phyloP scores from a whole-genome alignment of 2,888 invertebrate genomes.

The Metopia argyrocephala region DNA sequence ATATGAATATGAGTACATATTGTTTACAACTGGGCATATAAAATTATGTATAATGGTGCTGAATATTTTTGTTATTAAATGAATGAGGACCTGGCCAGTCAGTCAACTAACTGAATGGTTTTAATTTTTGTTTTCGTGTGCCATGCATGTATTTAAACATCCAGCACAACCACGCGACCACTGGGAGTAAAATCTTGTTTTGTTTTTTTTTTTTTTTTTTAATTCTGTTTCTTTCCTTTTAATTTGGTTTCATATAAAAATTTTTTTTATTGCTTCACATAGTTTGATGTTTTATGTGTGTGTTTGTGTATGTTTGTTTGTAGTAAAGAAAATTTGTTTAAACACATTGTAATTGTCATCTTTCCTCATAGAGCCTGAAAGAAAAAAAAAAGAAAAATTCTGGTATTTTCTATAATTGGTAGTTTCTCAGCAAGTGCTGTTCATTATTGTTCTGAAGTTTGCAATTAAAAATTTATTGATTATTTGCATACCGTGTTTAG shows the following conservation, averaged over 20 bases:
- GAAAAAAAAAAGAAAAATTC: background rate
- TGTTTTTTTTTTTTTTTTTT: slow-evolving; percentile 29
- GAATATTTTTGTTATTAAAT: slow-evolving; percentile 34
- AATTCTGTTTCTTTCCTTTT: slow-evolving; percentile 14
- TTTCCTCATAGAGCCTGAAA: slow-evolving; percentile 52
- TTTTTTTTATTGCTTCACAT: slow-evolving; percentile 35
- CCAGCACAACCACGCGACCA: slow-evolving; percentile 66
- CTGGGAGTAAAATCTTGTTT: slow-evolving; percentile 69
- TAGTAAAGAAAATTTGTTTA: slow-evolving; percentile 64
- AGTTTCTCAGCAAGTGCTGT: slow-evolving; percentile 38
- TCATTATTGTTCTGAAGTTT: slow-evolving; percentile 47
- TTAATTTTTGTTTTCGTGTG: slow-evolving; percentile 23
- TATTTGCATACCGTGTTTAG: slow-evolving; percentile 62
- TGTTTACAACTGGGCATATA: background rate
- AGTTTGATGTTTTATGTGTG: slow-evolving; percentile 14
- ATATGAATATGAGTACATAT: slow-evolving; percentile 8
- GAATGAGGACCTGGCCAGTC: slow-evolving; percentile 12
- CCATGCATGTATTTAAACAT: slow-evolving; percentile 52
- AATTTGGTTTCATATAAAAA: slow-evolving; percentile 48
- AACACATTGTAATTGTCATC: slow-evolving; percentile 62
- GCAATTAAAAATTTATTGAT: slow-evolving; percentile 70
- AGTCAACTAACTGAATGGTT: slow-evolving; percentile 23
- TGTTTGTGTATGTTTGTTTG: slow-evolving; percentile 32
- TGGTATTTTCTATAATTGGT: background rate
- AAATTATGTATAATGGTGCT: slow-evolving; percentile 37